These are phyloP conservation scores for Crotalus tigris DNA, from an alignment of 2,113 vertebrate species.

Conservation along the genomic window DNA sequence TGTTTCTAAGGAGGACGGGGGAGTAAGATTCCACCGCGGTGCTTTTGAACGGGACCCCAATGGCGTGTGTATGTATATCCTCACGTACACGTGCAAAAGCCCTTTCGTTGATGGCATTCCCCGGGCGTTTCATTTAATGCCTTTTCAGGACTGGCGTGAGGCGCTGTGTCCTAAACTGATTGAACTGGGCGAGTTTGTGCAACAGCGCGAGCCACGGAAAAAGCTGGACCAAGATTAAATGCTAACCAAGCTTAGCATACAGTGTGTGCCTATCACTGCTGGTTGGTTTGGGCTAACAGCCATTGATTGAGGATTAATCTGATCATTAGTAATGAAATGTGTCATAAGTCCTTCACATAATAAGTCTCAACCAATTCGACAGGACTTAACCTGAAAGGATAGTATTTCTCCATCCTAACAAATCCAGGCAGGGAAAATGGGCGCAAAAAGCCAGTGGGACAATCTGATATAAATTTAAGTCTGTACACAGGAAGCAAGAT, in stretches of 20 bases:
- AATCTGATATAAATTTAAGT: neutral
- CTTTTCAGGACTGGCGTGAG: neutral
- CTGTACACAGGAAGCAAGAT: neutral
- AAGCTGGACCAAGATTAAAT: neutral
- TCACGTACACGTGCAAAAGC: neutral
- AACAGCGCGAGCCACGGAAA: neutral
- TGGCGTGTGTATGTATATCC: neutral
- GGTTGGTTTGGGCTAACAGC: neutral
- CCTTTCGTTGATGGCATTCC: neutral
- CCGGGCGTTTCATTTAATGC: neutral
- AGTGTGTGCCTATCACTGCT: neutral
- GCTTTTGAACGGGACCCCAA: neutral
- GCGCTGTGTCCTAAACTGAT: neutral
- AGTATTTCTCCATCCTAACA: neutral
- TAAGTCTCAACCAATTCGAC: neutral
- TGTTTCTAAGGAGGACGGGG: no score
- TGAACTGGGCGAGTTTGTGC: neutral
- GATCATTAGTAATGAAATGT: neutral
- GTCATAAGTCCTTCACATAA: neutral
- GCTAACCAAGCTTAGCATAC: neutral
- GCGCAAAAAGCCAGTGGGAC: neutral
- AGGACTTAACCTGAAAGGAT: neutral
- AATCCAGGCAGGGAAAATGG: neutral
- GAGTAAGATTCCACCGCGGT: neutral
- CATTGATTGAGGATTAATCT: neutral